Evolutionary conservation across 2,888 invertebrate species (phyloP).

Genomic region (Iphiclides podalirius): DNA sequence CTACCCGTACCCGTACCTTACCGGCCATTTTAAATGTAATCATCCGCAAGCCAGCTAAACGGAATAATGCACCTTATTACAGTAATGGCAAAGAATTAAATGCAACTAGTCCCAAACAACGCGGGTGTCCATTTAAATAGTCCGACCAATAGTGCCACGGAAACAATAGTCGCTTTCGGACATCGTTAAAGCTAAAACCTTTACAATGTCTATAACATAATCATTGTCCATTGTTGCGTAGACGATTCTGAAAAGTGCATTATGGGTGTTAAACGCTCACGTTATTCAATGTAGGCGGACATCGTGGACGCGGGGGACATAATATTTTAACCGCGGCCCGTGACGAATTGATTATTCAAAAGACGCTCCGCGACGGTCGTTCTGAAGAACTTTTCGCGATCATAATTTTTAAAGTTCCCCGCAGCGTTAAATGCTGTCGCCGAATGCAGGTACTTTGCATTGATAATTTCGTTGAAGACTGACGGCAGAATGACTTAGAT

Average conservation of each 20-base stretch:
- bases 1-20: conserved; percentile 54
- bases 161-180: conserved; percentile 68
- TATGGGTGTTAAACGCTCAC: conserved; percentile 56
- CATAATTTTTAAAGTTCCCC: conserved; percentile 26
- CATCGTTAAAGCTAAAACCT: conserved; percentile 67
- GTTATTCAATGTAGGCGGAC: conserved; percentile 50
- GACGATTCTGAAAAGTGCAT: conserved; percentile 61
- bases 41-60: conserved; percentile 23
- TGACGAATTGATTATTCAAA: conserved; percentile 60
- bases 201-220: conserved; percentile 64
- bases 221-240: conserved; percentile 62
- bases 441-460: conserved; percentile 23
- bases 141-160: conserved; percentile 61
- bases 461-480: conserved; percentile 19
- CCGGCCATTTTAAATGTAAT: conserved; percentile 39
- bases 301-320: conserved; percentile 56
- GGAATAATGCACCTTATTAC: conserved; percentile 32
- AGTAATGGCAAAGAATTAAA: conserved; percentile 33
- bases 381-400: conserved; percentile 32
- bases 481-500: conserved; percentile 3
- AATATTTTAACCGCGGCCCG: conserved; percentile 72
- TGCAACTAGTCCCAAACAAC: conserved; percentile 9
- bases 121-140: conserved; percentile 34
- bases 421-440: conserved; percentile 14
- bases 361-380: conserved; percentile 32